Evolutionary conservation across 2,888 invertebrate genomes (phyloP).

Genomic region (Bombylius discolor): DNA sequence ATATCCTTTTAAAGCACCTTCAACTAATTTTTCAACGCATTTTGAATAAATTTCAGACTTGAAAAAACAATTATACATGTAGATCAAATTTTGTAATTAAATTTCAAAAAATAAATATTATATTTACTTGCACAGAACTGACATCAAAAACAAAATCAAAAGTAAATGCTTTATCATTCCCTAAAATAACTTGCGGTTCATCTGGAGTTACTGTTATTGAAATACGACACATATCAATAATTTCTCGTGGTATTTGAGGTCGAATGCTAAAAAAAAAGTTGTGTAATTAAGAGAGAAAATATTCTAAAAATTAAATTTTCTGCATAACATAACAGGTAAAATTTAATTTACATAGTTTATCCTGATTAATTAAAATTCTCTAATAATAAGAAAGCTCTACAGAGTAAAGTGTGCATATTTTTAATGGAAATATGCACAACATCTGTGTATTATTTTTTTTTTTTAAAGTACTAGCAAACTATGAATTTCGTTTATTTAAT

Average conservation of each 20-base stretch:
- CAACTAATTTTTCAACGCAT: conserved; percentile 75
- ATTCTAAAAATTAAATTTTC: too few species aligned
- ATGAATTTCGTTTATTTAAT: too few species aligned
- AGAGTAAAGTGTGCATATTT: too few species aligned
- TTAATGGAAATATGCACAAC: too few species aligned
- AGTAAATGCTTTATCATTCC: conserved; percentile 89
- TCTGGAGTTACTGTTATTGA: conserved; percentile 82
- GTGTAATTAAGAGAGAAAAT: too few species aligned
- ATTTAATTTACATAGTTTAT: too few species aligned
- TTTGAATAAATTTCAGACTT: conserved; percentile 58
- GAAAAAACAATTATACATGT: background rate
- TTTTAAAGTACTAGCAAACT: too few species aligned
- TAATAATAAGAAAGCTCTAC: too few species aligned
- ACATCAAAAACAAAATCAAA: conserved; percentile 94
- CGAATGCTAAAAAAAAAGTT: conserved; percentile 58
- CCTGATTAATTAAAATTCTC: too few species aligned
- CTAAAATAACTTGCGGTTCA: conserved; percentile 84
- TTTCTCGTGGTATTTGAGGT: conserved; percentile 83
- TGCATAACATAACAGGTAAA: too few species aligned
- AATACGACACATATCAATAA: conserved; percentile 87
- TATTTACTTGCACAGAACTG: conserved; percentile 49
- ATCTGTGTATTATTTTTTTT: too few species aligned
- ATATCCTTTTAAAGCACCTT: conserved; percentile 88
- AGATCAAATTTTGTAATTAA: background rate
- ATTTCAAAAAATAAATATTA: background rate